Evolutionary conservation across 2,797 vertebrate genomes (phyloP), one percentile per base, ranked within the genome.

Genomic region (Lacerta agilis): DNA sequence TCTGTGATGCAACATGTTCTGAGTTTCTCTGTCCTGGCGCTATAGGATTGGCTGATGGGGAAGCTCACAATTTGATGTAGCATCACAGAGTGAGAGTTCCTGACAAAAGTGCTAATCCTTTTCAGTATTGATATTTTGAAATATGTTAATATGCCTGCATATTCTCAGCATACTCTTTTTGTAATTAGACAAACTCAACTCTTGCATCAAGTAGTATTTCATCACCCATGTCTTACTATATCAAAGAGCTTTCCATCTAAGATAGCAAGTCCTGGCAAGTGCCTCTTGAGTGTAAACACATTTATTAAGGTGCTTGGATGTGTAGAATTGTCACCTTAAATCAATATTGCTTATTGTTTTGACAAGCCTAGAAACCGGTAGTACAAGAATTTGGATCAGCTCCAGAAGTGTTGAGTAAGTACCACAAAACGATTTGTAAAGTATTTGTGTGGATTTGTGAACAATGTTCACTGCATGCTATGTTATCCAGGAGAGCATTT

Each of bases 301-400:
- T 79, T 93, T 93, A 92, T 88, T 93, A 88, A 95, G 93, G 86
- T 83, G 90, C 64, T 61, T 82, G 45, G 88, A 92, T 29, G 25
- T 61, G 84, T 67, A 88, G 94, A 89, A 93, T 88, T 86, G 43
- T 84, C 25, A 84, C 41, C 33, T 66, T 87, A 69, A 87, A 89
- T 94, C 33, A 8, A 29, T 90, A 82, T 86, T 90, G 87, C 45
- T 89, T 89, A 69, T 79, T 90, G 36, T 89, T 84, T 91, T 71
- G 87, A 95, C 36, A 86, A 41, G 84, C 89, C 69, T 87, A 41
- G 86, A 92, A 94, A 94, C 87, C 88, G 61, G 43, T 91, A 83
- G 64, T 88, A 3, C 27, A 64, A 86, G 45, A 83, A 90, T 90
- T 41, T 80, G 49, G 10, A 58, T 90, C 88, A 90, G 6, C 5